Evolutionary conservation across 2,888 invertebrate genomes (phyloP).

Genomic region (Saturnia pavonia): DNA sequence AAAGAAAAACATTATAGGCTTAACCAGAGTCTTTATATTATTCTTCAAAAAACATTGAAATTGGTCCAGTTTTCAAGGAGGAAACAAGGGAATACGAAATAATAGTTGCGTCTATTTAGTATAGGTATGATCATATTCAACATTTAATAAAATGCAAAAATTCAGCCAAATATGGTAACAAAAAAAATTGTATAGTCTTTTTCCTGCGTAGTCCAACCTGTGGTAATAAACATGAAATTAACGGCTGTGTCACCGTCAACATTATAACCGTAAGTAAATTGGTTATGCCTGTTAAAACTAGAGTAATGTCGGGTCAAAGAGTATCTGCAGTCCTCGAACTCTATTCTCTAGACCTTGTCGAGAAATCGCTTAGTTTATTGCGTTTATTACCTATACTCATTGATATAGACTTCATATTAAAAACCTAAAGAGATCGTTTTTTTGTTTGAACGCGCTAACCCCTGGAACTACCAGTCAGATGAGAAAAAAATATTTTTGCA

Average conservation of each 20-base stretch:
- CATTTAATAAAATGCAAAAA: neutral
- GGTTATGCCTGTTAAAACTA: constrained; percentile 29
- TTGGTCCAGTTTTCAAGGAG: too few species aligned
- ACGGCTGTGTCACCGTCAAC: neutral
- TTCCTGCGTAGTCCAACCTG: neutral
- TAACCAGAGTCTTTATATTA: too few species aligned
- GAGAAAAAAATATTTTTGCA: neutral
- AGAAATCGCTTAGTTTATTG: constrained; percentile 42
- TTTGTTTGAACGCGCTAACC: too few species aligned
- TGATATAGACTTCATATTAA: too few species aligned
- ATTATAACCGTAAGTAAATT: constrained; percentile 2
- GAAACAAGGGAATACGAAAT: too few species aligned
- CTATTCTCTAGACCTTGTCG: constrained; percentile 38
- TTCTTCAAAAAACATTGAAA: too few species aligned
- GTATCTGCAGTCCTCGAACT: constrained; percentile 34
- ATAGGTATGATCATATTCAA: too few species aligned
- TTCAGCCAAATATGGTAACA: too few species aligned
- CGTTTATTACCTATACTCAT: constrained; percentile 32
- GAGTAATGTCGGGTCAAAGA: constrained; percentile 55
- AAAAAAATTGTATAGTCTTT: neutral
- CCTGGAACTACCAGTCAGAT: too few species aligned
- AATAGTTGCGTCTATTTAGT: too few species aligned
- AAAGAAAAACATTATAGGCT: too few species aligned
- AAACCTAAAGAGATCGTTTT: too few species aligned
- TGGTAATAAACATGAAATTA: neutral